Evolutionary conservation across 2,797 vertebrate species (phyloP).

Genomic region (Cottoperca gobio): DNA sequence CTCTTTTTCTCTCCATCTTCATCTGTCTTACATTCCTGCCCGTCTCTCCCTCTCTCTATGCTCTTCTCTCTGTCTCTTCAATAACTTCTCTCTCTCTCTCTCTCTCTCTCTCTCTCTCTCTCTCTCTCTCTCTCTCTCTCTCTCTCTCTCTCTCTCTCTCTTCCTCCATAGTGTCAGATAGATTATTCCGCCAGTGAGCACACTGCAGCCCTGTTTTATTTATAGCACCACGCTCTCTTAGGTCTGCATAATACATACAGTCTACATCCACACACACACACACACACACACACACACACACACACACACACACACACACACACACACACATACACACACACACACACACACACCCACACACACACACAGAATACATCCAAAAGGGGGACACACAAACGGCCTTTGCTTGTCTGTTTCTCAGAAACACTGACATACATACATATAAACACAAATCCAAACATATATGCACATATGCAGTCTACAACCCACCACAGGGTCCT

Average conservation of each 20-base stretch:
- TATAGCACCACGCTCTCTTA: constrained; percentile 84
- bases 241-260: constrained; percentile 84
- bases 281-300: constrained; percentile 24
- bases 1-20: constrained; percentile 18
- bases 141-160: constrained; percentile 51
- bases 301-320: constrained; percentile 39
- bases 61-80: constrained; percentile 47
- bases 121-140: constrained; percentile 36
- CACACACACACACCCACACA: constrained; percentile 30
- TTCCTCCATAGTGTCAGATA: constrained; percentile 82
- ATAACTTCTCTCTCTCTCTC: constrained; percentile 45
- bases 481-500: constrained; percentile 5
- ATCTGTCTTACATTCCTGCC: constrained; percentile 28
- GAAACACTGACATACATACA: constrained; percentile 38
- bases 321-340: constrained; percentile 36
- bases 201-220: constrained; percentile 85
- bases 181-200: constrained; percentile 84
- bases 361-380: constrained; percentile 39
- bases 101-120: constrained; percentile 37
- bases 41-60: constrained; percentile 3
- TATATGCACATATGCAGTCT: constrained; percentile 35
- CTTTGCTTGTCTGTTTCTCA: constrained; percentile 39
- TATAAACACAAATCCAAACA: constrained; percentile 33
- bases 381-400: constrained; percentile 27
- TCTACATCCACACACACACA: constrained; percentile 68